Base-by-base conservation (phyloP, 2,797 vertebrate species). In the Perodicticus potto region DNA sequence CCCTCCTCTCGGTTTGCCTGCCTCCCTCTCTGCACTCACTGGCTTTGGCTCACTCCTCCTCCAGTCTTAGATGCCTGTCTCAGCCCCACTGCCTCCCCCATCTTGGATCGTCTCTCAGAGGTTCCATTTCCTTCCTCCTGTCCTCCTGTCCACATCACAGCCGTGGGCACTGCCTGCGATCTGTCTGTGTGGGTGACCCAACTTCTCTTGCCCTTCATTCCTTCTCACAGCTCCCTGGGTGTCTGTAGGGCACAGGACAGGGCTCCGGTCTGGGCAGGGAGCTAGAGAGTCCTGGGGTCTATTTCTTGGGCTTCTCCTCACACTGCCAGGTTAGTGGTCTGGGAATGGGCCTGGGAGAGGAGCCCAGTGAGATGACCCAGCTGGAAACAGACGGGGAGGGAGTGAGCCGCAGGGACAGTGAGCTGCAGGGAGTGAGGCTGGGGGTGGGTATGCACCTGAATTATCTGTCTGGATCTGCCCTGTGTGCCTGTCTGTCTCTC, bases 381-480 rank as follows among this genome's bases (percentile, higher is more conserved):
- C 29, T 12, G 63, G 85, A 63, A 65, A 59, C 59, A 34, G 55
- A 23, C 12, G 32, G 29, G 8, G 59, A 32, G 16, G 65, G 43
- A 8, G 25, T 0, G 43, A 63, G 69, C 32, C 3, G 25, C 9
- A 45, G 43, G 43, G 10, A 8, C 43, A 45, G 43, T 45, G 43
- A 45, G 43, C 43, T 45, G 43, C 43, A 8, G 4, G 12, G 45
- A 55, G 40, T 29, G 61, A 17, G 72, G n/a, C 11, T 37, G 5
- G 1, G 9, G 25, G 37, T 9, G 14, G 65, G 14, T 53, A 16
- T 45, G 27, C 23, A 27, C n/a, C 25, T 19, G 16, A 37, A n/a
- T 95, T 61, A 25, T 89, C 65, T 70, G 40, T 82, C 84, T 80
- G 34, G 3, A 6, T 95, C 86, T 73, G 65, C 32, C 83, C n/a